A percentile compares a stretch with the other conserved stretches of the same genome.
phyloP scores from a whole-genome alignment of 2,797 vertebrate genomes.

The Bradypodion ventrale region DNA sequence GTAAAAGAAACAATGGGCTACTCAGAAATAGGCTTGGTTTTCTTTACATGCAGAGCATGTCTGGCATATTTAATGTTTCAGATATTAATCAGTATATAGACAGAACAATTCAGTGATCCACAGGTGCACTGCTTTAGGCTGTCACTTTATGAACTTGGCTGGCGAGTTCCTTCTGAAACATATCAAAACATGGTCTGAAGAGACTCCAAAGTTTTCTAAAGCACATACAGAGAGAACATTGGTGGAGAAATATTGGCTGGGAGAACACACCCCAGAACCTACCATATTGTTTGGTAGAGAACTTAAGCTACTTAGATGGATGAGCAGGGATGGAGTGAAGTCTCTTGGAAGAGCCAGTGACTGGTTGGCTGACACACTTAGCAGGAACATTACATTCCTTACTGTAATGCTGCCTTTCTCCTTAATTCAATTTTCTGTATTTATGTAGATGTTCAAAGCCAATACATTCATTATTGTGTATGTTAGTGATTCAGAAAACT shows the following conservation, averaged over 20 bases:
- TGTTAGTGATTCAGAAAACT: background rate
- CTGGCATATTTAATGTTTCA: background rate
- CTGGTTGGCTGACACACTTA: background rate
- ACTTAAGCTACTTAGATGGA: background rate
- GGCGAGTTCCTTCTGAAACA: background rate
- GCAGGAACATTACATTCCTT: background rate
- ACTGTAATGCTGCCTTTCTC: background rate
- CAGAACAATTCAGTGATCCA: background rate
- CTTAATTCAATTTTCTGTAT: too few species aligned
- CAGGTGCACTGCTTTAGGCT: background rate
- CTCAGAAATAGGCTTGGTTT: background rate
- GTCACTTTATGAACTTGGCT: background rate
- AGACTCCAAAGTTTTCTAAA: background rate
- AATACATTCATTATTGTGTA: background rate
- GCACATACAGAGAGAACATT: background rate
- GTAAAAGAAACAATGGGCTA: background rate
- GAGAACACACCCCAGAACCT: too few species aligned
- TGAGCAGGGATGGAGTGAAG: background rate
- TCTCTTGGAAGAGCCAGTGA: background rate
- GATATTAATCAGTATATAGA: background rate
- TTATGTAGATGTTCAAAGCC: background rate
- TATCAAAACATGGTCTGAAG: background rate
- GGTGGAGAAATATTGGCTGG: background rate
- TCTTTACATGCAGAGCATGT: background rate
- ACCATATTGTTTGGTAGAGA: background rate